Evolutionary conservation across 2,113 vertebrate genomes (phyloP).

Genomic region (Etia nguti): DNA sequence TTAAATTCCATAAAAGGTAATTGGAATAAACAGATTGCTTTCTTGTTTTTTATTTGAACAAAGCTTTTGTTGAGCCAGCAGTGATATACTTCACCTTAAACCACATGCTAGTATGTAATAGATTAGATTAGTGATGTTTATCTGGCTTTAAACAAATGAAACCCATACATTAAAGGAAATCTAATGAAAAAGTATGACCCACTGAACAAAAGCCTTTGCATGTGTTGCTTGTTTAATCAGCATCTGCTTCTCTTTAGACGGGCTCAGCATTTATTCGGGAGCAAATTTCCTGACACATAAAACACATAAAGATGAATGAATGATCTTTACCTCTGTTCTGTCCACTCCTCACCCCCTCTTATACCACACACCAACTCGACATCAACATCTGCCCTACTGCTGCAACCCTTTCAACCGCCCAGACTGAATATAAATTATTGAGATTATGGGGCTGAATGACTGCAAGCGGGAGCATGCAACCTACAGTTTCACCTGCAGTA

Average conservation of each 20-base stretch:
- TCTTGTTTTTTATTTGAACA: background rate
- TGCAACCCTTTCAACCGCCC: background rate
- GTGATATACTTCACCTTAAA: background rate
- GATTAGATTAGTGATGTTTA: conserved; percentile 2
- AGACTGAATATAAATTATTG: conserved; percentile 1
- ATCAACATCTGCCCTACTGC: background rate
- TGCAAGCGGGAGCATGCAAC: background rate
- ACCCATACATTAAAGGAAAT: background rate
- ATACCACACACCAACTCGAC: background rate
- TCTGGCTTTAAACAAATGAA: background rate
- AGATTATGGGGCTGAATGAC: background rate
- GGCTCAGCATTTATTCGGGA: conserved; percentile 9
- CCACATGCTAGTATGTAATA: background rate
- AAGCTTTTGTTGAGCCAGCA: background rate
- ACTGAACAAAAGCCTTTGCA: background rate
- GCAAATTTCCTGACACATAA: conserved; percentile 23
- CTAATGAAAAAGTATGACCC: background rate
- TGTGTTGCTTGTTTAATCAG: background rate
- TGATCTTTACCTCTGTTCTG: background rate
- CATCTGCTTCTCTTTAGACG: background rate
- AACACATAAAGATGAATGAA: conserved; percentile 12
- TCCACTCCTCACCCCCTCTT: background rate
- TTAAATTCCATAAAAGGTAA: background rate
- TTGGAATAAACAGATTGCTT: background rate
- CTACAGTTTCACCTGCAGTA: background rate